Percentiles rank a stretch among this genome's conserved stretches.
Conservation (phyloP, 1,140 invertebrate genomes). For the Acromyrmex charruanus region DNA sequence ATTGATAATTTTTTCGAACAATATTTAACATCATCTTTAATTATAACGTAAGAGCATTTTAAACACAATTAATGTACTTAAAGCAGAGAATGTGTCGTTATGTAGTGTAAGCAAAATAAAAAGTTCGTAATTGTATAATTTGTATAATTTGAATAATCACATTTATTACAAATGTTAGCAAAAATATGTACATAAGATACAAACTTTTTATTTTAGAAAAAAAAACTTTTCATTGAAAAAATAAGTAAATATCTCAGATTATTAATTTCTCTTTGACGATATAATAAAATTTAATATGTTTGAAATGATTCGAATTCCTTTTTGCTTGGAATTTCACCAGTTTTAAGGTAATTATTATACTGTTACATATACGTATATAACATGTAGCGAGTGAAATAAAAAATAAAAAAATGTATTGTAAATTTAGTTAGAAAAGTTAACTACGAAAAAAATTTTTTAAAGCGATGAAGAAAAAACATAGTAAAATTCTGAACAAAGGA, state of each 20-base stretch:
- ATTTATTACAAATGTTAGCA: background rate
- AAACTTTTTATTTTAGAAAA: background rate
- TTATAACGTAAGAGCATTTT: slow-evolving; percentile 32
- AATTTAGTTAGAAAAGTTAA: background rate
- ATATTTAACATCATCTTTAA: slow-evolving; percentile 43
- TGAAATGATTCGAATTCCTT: background rate
- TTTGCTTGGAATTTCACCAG: background rate
- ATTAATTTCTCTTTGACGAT: background rate
- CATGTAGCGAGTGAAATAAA: background rate
- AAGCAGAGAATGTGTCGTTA: slow-evolving; percentile 5
- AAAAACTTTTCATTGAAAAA: background rate
- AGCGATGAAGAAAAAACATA: background rate
- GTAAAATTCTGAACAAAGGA: slow-evolving; percentile 40
- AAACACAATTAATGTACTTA: slow-evolving; percentile 17
- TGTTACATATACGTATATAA: background rate
- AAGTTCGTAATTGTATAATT: background rate
- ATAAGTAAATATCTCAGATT: background rate
- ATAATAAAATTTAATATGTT: slow-evolving; percentile 13
- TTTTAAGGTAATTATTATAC: background rate
- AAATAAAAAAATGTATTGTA: background rate
- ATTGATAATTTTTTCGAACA: slow-evolving; percentile 35
- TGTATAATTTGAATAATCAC: slow-evolving; percentile 6
- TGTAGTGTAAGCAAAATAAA: background rate
- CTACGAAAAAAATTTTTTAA: background rate
- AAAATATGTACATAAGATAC: background rate